Percentiles rank a stretch among this genome's conserved stretches.
phyloP scores from a whole-genome alignment of 92 coral and sea anemone species.

The Pocillopora grandis region DNA sequence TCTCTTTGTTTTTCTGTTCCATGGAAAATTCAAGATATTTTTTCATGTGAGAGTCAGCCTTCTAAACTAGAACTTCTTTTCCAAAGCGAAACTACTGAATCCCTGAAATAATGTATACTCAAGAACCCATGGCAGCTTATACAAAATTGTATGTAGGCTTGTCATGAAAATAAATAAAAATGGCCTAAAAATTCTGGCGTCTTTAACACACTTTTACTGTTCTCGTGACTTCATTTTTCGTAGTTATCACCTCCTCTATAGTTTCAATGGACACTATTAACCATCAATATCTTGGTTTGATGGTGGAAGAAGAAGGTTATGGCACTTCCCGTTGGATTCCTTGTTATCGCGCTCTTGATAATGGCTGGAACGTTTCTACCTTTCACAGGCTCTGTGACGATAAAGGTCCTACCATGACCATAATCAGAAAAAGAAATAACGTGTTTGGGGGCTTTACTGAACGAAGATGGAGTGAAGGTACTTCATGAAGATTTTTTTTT shows the following conservation, averaged over 20 bases:
- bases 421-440: constrained; percentile 27
- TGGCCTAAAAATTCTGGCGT: background rate
- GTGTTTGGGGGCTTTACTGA: constrained; percentile 42
- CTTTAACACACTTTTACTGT: background rate
- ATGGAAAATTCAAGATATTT: too few relatives aligned
- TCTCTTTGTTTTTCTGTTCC: too few relatives aligned
- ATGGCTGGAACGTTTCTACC: constrained; percentile 32
- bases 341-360: constrained; percentile 13
- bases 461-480: constrained; percentile 19
- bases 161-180: too few relatives aligned
- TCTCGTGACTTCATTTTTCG: background rate
- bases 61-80: too few relatives aligned
- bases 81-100: too few relatives aligned
- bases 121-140: too few relatives aligned
- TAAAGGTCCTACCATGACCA: constrained; percentile 31
- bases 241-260: constrained; percentile 23
- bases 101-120: too few relatives aligned
- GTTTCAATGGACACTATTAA: background rate
- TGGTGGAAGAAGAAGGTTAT: constrained; percentile 17
- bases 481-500: too few relatives aligned
- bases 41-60: too few relatives aligned
- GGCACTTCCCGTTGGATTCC: constrained; percentile 27
- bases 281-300: background rate
- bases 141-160: too few relatives aligned
- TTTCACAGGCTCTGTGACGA: constrained; percentile 29